Percentiles rank a stretch among this genome's conserved stretches.
These are phyloP conservation scores for Stegodyphus mimosarum DNA, from an alignment of 1,140 invertebrate species.

Conservation along the genomic window DNA sequence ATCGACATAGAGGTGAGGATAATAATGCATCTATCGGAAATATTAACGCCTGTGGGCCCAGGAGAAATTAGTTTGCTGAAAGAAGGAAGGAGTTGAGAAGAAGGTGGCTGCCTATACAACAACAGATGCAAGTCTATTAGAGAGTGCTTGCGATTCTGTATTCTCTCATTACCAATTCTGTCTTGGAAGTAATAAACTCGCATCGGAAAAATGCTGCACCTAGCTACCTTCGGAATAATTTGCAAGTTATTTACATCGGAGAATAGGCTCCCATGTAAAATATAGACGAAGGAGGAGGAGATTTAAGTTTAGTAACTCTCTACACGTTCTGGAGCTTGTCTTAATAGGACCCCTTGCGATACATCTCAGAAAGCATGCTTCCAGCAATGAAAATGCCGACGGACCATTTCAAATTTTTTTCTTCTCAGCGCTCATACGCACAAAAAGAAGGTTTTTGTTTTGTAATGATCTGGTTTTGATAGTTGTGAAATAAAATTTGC, in stretches of 20 bases:
- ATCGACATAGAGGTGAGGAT: neutral
- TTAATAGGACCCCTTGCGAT: slow-evolving; percentile 54
- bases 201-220: slow-evolving; percentile 33
- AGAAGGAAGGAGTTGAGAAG: slow-evolving; percentile 5
- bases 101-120: neutral
- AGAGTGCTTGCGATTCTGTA: neutral
- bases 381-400: no score
- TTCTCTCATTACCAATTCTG: slow-evolving; percentile 40
- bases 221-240: slow-evolving; percentile 30
- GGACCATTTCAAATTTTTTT: neutral
- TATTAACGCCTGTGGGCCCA: slow-evolving; percentile 52
- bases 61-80: slow-evolving; percentile 56
- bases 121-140: slow-evolving; percentile 34
- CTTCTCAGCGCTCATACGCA: no score
- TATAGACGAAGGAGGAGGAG: slow-evolving; percentile 7
- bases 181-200: slow-evolving; percentile 41
- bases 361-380: neutral
- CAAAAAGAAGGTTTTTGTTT: no score
- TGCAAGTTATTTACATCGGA: slow-evolving; percentile 57
- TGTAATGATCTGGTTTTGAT: no score
- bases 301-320: neutral
- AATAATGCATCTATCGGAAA: slow-evolving; percentile 50
- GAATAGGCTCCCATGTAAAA: slow-evolving; percentile 15
- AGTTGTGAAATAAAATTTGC: no score
- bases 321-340: neutral